Percentiles rank a stretch among this genome's conserved stretches.
Conservation (phyloP, 2,888 invertebrate species). For the Deilephila elpenor region DNA sequence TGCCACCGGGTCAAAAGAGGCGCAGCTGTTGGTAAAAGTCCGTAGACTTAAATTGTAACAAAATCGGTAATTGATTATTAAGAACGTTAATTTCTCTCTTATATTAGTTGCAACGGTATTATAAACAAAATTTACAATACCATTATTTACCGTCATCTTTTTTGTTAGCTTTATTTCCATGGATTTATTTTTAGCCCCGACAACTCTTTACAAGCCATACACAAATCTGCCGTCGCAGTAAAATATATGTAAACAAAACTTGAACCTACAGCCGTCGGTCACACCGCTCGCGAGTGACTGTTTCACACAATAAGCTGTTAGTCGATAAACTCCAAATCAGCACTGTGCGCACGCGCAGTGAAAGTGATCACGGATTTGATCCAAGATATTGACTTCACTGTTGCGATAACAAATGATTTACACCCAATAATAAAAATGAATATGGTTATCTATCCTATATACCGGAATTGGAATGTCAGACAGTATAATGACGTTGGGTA, state of each 20-base stretch:
- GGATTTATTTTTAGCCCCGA: background rate
- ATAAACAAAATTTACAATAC: no score
- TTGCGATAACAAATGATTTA: background rate
- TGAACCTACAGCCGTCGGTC: background rate
- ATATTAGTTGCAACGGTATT: no score
- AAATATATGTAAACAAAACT: conserved; percentile 22
- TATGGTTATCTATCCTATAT: background rate
- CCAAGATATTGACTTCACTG: background rate
- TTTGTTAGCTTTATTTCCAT: background rate
- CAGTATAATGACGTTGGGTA: background rate
- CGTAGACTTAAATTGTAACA: no score
- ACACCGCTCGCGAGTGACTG: conserved; percentile 21
- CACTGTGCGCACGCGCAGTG: conserved; percentile 52
- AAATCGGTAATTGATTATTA: no score
- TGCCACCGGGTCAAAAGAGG: no score
- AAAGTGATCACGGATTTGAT: conserved; percentile 47
- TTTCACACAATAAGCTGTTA: conserved; percentile 33
- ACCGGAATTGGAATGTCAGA: background rate
- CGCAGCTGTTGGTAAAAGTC: no score
- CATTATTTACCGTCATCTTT: background rate
- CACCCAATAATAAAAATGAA: background rate
- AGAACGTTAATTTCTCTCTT: no score
- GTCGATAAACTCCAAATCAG: conserved; percentile 43
- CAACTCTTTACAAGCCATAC: background rate
- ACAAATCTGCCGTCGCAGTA: conserved; percentile 6